These are phyloP conservation scores for Sphenopsis melanotis DNA, from an alignment of 2,797 vertebrate genomes.

Conservation along the genomic window DNA sequence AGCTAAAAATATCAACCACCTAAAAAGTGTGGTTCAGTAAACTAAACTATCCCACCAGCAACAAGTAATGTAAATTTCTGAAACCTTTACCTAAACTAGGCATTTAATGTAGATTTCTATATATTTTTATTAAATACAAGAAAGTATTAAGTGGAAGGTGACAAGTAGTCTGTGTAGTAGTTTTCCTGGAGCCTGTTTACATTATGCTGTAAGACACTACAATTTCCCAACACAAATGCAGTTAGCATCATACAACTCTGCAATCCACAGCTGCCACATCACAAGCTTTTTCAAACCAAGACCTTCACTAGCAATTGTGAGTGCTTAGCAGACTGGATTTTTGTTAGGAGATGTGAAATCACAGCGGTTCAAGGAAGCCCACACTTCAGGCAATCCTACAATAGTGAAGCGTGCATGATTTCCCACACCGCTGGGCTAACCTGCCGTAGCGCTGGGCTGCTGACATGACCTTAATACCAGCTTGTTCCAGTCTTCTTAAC, in stretches of 20 bases:
- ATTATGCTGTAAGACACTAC: background rate
- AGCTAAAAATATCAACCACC: background rate
- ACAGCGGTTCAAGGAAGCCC: background rate
- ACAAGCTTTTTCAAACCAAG: constrained; percentile 11
- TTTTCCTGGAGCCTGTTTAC: background rate
- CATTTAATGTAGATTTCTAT: background rate
- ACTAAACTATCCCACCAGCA: background rate
- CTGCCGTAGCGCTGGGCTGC: constrained; percentile 86
- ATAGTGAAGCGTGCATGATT: background rate
- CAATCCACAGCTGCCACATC: background rate
- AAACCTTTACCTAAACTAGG: background rate
- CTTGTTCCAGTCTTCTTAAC: constrained; percentile 83
- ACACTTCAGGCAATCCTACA: constrained; percentile 12
- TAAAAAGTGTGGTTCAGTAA: background rate
- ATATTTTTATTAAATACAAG: background rate
- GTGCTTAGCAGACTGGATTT: background rate
- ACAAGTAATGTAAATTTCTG: background rate
- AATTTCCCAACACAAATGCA: background rate
- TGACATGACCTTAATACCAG: constrained; percentile 86
- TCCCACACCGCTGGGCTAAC: constrained; percentile 73
- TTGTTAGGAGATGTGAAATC: constrained; percentile 23
- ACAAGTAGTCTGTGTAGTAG: background rate
- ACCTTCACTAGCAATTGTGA: background rate
- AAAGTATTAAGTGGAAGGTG: background rate
- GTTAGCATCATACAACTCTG: background rate